These are phyloP conservation scores for Nasonia longicornis DNA, from an alignment of 1,140 invertebrate species.

Conservation along the genomic window DNA sequence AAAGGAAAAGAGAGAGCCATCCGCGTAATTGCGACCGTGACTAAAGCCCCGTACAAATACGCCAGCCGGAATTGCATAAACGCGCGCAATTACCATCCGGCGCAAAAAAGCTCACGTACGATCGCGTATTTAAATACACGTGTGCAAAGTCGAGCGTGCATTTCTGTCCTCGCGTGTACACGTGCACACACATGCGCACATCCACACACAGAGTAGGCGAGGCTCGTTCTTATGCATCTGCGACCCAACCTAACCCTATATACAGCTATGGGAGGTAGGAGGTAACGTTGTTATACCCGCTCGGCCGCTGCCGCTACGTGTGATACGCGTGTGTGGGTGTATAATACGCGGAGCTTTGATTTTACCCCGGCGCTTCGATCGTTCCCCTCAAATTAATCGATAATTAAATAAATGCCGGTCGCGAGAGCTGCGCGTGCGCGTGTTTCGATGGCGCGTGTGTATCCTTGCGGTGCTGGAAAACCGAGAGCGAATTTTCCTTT, in stretches of 20 bases:
- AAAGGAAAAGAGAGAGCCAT: neutral
- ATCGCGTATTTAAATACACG: conserved; percentile 1
- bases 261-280: neutral
- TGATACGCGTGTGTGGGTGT: neutral
- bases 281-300: conserved; percentile 8
- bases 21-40: neutral
- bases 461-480: neutral
- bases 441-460: neutral
- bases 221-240: neutral
- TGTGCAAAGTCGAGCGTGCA: neutral
- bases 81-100: neutral
- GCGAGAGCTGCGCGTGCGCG: neutral
- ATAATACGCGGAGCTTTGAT: conserved; percentile 1
- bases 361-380: neutral
- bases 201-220: too few species aligned
- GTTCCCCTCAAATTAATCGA: conserved; percentile 28
- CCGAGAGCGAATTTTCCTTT: neutral
- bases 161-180: neutral
- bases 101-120: neutral
- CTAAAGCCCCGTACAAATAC: neutral
- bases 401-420: conserved; percentile 26
- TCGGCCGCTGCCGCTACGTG: neutral
- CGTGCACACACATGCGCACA: too few species aligned
- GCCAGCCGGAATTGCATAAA: neutral
- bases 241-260: neutral